Evolutionary conservation across 2,888 invertebrate species (phyloP).

Genomic region (Cephus pulcher): DNA sequence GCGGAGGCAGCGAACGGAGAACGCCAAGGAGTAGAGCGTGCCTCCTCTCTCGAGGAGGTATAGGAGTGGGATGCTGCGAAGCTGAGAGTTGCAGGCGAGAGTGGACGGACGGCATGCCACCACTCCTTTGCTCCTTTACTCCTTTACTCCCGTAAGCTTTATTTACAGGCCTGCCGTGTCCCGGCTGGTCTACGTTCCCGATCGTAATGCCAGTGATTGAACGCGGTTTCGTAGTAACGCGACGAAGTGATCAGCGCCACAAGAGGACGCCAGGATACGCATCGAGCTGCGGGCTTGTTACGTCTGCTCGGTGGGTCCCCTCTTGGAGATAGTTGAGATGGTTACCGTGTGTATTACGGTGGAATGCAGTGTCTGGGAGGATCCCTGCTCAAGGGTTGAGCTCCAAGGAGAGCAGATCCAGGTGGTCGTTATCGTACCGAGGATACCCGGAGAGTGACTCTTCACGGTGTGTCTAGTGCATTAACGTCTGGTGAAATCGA

Average conservation of each 20-base stretch:
- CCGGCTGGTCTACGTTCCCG: slow-evolving; percentile 17
- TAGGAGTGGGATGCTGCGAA: slow-evolving; percentile 39
- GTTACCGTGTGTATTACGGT: background rate
- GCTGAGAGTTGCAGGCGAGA: slow-evolving; percentile 52
- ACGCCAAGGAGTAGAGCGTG: background rate
- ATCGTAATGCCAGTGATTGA: slow-evolving; percentile 43
- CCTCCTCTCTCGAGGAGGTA: slow-evolving; percentile 18
- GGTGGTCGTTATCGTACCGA: background rate
- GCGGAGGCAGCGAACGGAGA: slow-evolving; percentile 8
- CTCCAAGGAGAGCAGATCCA: background rate
- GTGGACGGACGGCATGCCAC: slow-evolving; percentile 66
- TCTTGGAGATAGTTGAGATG: background rate
- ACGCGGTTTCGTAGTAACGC: slow-evolving; percentile 35
- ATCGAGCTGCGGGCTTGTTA: background rate
- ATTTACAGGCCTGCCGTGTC: slow-evolving; percentile 37
- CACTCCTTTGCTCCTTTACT: slow-evolving; percentile 39
- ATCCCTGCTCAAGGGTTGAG: background rate
- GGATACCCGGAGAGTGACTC: background rate
- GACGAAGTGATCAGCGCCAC: background rate
- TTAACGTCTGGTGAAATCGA: background rate
- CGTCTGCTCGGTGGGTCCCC: background rate
- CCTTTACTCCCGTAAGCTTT: slow-evolving; percentile 51
- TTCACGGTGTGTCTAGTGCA: background rate
- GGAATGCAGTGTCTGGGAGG: slow-evolving; percentile 3
- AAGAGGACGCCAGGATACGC: background rate